Base-by-base conservation (phyloP, 2,888 invertebrate species). In the Hymenopus coronatus region DNA sequence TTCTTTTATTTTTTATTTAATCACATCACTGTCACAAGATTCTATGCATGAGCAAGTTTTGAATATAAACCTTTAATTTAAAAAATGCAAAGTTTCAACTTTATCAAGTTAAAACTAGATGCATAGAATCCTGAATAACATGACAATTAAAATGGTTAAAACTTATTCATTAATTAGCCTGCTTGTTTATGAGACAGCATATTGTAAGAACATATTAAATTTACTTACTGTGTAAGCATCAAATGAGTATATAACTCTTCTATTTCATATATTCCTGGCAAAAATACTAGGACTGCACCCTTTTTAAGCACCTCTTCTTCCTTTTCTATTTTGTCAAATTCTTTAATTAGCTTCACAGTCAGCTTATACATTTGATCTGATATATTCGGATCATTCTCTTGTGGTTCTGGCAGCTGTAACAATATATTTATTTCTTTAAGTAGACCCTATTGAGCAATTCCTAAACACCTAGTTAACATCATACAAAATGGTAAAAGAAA, bases 181-280 rank as follows among this genome's bases (percentile, higher is more conserved):
- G 40, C 40, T 12, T 40, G 12, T 40, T 40, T 40, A 40, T 6
- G 12, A 0, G 8, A 40, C 40, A 40, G 1, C 1, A 70, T 4
- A 70, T n/a, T n/a, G 3, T 0, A 3, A 20, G 1, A 70, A 70
- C 4, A 6, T 70, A 70, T 70, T 2, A 70, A 70, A 25, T 54
- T 0, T 20, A 70, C 54, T 70, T 70, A 70, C 54, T 70, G 3
- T 20, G 54, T 70, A 70, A 2, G 2, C 15, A 70, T 25, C 54
- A 95, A 91, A 7, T 92, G 91, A 84, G 92, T 94, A 92, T 95
- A 95, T 91, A 97, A 93, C 88, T 96, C 95, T 92, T 97, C 97
- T 89, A 98, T 98, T 94, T 98, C 98, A 91, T 95, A 94, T 88
- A 98, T 95, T 85, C 98, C 99, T 0, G 99, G 99, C 90, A 99